Base-by-base conservation (phyloP, 2,888 invertebrate species). In the Zygothrica quintamaculata region DNA sequence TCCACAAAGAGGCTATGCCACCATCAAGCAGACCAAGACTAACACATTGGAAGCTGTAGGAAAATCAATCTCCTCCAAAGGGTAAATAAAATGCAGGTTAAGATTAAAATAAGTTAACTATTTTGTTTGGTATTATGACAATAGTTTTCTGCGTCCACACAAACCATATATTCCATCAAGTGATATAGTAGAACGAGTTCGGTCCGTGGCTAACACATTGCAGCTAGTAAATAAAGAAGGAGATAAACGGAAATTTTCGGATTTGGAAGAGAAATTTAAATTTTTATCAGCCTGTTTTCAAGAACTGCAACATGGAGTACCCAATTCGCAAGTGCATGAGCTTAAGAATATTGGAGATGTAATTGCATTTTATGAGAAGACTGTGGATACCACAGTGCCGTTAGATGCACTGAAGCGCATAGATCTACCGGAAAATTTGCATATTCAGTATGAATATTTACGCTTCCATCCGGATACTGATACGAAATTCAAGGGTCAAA, bases 351-450 rank as follows among this genome's bases (percentile, higher is more conserved):
- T 97, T 48, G 94, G 92, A 64, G 95, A 97, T 88, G 92, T 97
- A 0, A 91, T 92, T 51, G 85, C 92, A 1, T 97, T 96, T 90
- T 98, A 97, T 88, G 87, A 92, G 46, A 95, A 95, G 1, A 93
- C 95, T 12, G 93, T 97, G 1, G 92, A 94, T 67, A 93, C 93
- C 0, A 92, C 92, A 2, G 94, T 95, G 13, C 97, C 97, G 11
- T 93, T 94, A 82, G 97, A 97, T 76, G 92, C 93, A 26, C 88
- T 97, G 80, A 93, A 93, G 65, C 93, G 92, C 60, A 93, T 94
- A 88, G 94, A 97, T 25, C 91, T 98, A 47, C 98, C 98, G 0
- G 94, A 95, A 84, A 99, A 99, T 92, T 91, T 99, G 18, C 95
- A 98, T 89, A 92, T 98, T 2, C 95, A 96, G 88, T 92, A 94